Base-by-base conservation (phyloP, 2,888 invertebrate species). In the Erpobdella octoculata region DNA sequence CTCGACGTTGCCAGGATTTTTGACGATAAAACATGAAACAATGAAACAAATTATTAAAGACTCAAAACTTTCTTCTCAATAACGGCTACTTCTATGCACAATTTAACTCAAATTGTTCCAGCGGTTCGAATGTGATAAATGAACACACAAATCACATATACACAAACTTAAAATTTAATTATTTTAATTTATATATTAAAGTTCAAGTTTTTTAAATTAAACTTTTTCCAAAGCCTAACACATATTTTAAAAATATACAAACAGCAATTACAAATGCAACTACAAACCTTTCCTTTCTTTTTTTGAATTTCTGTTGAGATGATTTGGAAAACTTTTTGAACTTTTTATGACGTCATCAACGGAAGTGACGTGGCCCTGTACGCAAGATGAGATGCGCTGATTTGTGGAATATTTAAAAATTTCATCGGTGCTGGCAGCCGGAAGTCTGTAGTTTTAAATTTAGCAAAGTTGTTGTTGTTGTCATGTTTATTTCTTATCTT, bases 281-380 rank as follows among this genome's bases (percentile, higher is more conserved):
- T 6, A 25, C 21, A 25, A 25, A 53, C 53, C 53, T 6, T 53
- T 53, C 28, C 28, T 53, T 21, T 53, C 53, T 53, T 12, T 53
- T n/a, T 15, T 53, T 5, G 53, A 53, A 12, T 53, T 53, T 28
- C 53, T 9, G 35, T 62, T 62, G 31, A 62, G 18, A 5, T 31
- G 21, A 31, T 12, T 62, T 2, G 62, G 62, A 12, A 62, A 35
- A 35, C 62, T 62, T 8, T 6, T 28, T 9, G 62, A 62, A 62
- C 62, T 33, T 12, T 62, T 62, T 2, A 62, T 62, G 62, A 62
- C 62, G 62, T 62, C 62, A 62, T 62, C 62, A n/a, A 62, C 4
- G 9, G 12, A 15, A 41, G 12, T 41, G 46, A 41, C 46, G 12
- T 12, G 12, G 12, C 12, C 46, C 12, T 41, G 46, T 15, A n/a